These are phyloP conservation scores for Gadopsis bispinosus DNA, from an alignment of 2,797 vertebrate genomes.

Conservation along the genomic window DNA sequence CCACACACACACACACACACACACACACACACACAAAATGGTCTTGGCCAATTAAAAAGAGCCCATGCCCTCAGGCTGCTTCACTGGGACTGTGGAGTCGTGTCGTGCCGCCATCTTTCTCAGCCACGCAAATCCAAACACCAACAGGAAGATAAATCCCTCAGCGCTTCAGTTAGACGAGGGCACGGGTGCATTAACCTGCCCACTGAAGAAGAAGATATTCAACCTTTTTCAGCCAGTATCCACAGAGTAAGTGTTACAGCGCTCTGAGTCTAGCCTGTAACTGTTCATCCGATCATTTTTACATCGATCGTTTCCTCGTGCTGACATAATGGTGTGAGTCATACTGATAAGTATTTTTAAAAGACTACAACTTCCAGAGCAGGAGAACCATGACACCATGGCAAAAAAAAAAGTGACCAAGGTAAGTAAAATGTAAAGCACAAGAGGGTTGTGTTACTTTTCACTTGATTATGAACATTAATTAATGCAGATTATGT, in stretches of 20 bases:
- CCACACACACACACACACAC: slow-evolving; percentile 16
- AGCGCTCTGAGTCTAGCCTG: neutral
- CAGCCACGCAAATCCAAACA: slow-evolving; percentile 29
- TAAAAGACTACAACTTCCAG: neutral
- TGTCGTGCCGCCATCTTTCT: slow-evolving; percentile 20
- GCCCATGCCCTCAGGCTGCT: slow-evolving; percentile 15
- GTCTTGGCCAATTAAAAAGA: slow-evolving; percentile 53
- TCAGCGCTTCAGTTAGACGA: neutral
- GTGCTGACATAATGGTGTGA: neutral
- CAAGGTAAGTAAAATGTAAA: neutral
- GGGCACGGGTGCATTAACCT: neutral
- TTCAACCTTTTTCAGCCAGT: neutral
- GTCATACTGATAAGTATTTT: neutral
- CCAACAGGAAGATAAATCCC: neutral
- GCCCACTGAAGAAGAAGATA: neutral
- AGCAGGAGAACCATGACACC: neutral
- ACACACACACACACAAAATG: slow-evolving; percentile 22
- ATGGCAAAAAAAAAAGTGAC: neutral
- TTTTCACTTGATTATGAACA: neutral
- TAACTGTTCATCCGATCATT: slow-evolving; percentile 18
- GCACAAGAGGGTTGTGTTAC: neutral
- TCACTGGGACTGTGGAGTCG: slow-evolving; percentile 17
- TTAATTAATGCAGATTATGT: neutral
- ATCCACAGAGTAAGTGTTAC: neutral
- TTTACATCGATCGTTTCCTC: slow-evolving; percentile 14